Evolutionary conservation across 2,888 invertebrate species (phyloP).

Genomic region (Drosophila dives): DNA sequence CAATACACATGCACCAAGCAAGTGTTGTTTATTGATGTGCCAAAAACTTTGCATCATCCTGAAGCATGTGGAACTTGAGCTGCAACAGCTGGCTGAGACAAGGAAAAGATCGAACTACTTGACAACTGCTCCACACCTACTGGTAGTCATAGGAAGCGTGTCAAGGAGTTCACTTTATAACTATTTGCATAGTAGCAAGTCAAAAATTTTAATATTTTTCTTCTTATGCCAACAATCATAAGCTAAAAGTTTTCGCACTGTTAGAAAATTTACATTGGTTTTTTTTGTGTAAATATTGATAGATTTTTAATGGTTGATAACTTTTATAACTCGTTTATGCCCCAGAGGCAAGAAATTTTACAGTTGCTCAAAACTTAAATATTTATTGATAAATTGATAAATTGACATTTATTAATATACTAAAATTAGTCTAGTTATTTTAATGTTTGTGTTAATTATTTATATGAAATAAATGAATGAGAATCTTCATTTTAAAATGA

Average conservation of each 20-base stretch:
- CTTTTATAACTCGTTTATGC: conserved; percentile 18
- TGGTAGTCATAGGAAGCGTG: not conserved
- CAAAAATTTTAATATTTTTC: not conserved
- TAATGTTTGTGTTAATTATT: no score
- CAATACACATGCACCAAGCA: conserved; percentile 13
- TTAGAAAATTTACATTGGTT: conserved; percentile 31
- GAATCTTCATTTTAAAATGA: no score
- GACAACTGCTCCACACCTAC: conserved; percentile 36
- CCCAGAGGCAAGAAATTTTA: conserved; percentile 14
- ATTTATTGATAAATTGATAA: not conserved
- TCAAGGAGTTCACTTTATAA: conserved; percentile 18
- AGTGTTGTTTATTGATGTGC: conserved; percentile 56
- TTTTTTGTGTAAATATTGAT: conserved; percentile 46
- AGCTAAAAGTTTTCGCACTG: conserved; percentile 12
- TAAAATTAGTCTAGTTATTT: not conserved
- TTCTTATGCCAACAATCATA: conserved; percentile 13
- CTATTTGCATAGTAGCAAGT: conserved; percentile 23
- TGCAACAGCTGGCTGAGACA: conserved; percentile 8
- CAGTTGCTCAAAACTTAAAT: not conserved
- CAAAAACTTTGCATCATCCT: conserved; percentile 52
- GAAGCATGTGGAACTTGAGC: conserved; percentile 15
- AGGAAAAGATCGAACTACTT: conserved; percentile 28
- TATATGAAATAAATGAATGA: no score
- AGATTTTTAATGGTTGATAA: conserved; percentile 56
- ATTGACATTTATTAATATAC: not conserved